Base-by-base conservation (phyloP, 2,113 vertebrate species). In the Aspiorhynchus laticeps region DNA sequence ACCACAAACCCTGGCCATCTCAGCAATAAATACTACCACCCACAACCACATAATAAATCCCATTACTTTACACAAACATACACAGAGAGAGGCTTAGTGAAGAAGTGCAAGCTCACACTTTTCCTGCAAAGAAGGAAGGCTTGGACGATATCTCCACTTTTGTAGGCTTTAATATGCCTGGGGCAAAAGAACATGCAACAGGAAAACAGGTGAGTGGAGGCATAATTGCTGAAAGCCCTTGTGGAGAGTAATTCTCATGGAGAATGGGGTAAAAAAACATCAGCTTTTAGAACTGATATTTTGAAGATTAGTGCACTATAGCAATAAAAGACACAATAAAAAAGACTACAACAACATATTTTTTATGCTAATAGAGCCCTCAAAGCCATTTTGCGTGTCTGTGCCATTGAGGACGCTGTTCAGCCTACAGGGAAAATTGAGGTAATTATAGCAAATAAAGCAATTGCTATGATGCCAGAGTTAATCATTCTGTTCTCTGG, bases 161-260 rank as follows among this genome's bases (percentile, higher is more conserved):
- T 77, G 75, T 86, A 92, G 36, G 67, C 36, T 63, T 86, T 85
- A 88, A 85, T 80, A 87, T 65, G 79, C 90, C 90, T 53, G 56
- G n/a, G 85, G 89, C 73, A 65, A 88, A 85, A 91, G 43, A 88
- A 38, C 43, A 80, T 81, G n/a, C 24, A 26, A 73, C 8, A 79
- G 53, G 51, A 65, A 74, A 51, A 82, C 74, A 65, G 74, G 67
- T 51, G 36, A 24, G 26, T 77, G 33, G 61, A 41, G 74, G 81
- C 53, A 63, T 88, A 91, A 88, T 90, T 84, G 74, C 28, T 77
- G 53, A 48, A 89, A 51, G 56, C 84, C 87, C 88, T 73, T 38
- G 80, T 88, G 80, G 81, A 86, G 15, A 81, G 56, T 69, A 48
- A 89, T 87, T 85, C 69, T 71, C 86, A 78, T 73, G 71, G 12